Evolutionary conservation across 2,797 vertebrate genomes (phyloP).

Genomic region (Malacoraja senta): DNA sequence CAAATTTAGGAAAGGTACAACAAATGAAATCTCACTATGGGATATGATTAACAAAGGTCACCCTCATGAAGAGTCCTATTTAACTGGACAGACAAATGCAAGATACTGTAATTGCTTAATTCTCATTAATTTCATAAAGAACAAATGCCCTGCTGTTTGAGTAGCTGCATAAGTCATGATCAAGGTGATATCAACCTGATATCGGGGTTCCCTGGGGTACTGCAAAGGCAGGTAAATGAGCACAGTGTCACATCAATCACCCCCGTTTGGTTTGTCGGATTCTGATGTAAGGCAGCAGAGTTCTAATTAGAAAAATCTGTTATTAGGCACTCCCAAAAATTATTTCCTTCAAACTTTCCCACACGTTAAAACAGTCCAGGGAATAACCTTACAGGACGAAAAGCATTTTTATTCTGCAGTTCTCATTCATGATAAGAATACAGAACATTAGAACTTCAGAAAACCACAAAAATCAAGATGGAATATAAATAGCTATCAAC

Average conservation of each 20-base stretch:
- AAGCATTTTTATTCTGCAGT: not conserved
- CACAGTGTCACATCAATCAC: slow-evolving; percentile 1
- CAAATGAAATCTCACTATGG: not conserved
- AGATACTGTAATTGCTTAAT: not conserved
- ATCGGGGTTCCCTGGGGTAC: not conserved
- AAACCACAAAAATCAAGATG: not conserved
- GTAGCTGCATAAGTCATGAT: not conserved
- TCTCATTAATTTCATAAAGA: not conserved
- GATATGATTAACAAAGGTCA: not conserved
- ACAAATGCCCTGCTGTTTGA: not conserved
- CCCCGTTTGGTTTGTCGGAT: not conserved
- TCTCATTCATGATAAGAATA: not conserved
- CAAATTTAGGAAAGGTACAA: not conserved
- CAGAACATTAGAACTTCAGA: not conserved
- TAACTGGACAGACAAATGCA: not conserved
- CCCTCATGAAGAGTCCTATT: not conserved
- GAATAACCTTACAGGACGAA: not conserved
- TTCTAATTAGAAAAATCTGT: not conserved
- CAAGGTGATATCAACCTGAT: not conserved
- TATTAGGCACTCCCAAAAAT: not conserved
- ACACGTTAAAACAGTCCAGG: not conserved
- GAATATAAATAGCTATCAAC: not conserved
- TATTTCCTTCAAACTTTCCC: not conserved
- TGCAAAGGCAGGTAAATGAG: not conserved
- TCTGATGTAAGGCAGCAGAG: not conserved